Percentiles rank a stretch among this genome's conserved stretches.
These are phyloP conservation scores for Sphaeramia orbicularis DNA, from an alignment of 2,797 vertebrate species.

Conservation along the genomic window DNA sequence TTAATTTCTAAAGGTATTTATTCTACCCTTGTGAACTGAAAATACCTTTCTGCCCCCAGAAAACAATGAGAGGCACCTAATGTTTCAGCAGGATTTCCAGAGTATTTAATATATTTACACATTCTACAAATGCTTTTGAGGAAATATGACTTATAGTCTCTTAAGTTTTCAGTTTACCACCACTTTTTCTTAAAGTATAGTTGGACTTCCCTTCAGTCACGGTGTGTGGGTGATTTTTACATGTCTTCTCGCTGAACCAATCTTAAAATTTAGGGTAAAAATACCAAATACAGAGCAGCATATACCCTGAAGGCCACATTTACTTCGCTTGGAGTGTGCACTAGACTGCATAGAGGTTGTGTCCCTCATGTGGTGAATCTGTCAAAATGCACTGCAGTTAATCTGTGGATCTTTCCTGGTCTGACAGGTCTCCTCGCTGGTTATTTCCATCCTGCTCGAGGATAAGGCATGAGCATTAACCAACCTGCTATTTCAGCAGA, in stretches of 20 bases:
- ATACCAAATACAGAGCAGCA: not conserved
- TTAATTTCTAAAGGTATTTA: not conserved
- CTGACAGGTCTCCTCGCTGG: not conserved
- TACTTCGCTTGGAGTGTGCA: not conserved
- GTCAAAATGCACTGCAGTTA: slow-evolving; percentile 40
- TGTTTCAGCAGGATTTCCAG: too few relatives aligned
- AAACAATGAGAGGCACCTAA: not conserved
- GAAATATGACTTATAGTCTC: not conserved
- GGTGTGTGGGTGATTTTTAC: too few relatives aligned
- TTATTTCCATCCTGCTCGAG: not conserved
- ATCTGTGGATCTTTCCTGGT: slow-evolving; percentile 2
- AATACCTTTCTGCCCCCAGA: not conserved
- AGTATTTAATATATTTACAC: too few relatives aligned
- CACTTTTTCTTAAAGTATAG: not conserved
- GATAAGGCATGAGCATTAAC: not conserved
- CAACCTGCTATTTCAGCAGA: slow-evolving; percentile 7
- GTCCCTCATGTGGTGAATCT: slow-evolving; percentile 69
- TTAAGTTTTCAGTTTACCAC: not conserved
- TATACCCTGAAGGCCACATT: not conserved
- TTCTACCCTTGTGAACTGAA: not conserved
- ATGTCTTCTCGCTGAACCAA: too few relatives aligned
- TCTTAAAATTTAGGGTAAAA: too few relatives aligned
- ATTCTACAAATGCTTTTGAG: not conserved
- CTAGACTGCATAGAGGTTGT: slow-evolving; percentile 21
- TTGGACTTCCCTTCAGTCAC: not conserved